Conservation (phyloP, 2,888 invertebrate genomes). For the Lithodes maja region DNA sequence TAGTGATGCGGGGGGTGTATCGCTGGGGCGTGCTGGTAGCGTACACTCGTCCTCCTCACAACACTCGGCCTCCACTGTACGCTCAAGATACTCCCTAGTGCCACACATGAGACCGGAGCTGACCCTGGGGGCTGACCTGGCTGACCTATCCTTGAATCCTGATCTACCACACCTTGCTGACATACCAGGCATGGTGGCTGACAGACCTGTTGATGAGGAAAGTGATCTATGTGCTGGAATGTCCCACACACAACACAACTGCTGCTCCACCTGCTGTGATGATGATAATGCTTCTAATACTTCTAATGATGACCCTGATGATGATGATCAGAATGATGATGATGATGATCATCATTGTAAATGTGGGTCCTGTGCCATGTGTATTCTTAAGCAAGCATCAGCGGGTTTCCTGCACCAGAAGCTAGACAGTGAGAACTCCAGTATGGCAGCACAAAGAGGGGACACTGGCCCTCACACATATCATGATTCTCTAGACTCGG, state of each 20-base stretch:
- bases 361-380: constrained; percentile 68
- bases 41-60: constrained; percentile 72
- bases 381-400: constrained; percentile 54
- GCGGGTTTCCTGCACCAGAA: constrained; percentile 55
- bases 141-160: constrained; percentile 59
- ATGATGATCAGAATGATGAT: constrained; percentile 41
- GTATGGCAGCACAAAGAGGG: constrained; percentile 55
- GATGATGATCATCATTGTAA: constrained; percentile 56
- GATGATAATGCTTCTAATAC: constrained; percentile 64
- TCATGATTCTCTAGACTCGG: constrained; percentile 56
- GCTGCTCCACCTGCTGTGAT: constrained; percentile 71
- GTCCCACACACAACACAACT: constrained; percentile 70
- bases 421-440: constrained; percentile 54
- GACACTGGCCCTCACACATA: constrained; percentile 58
- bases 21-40: constrained; percentile 71
- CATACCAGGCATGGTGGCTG: constrained; percentile 68
- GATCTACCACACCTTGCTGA: constrained; percentile 68
- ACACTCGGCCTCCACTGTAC: constrained; percentile 72
- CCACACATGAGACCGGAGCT: constrained; percentile 55
- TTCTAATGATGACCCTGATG: constrained; percentile 61
- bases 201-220: constrained; percentile 66
- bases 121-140: constrained; percentile 66
- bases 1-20: constrained; percentile 57
- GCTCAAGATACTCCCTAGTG: constrained; percentile 70
- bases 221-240: constrained; percentile 66